Percentiles rank a stretch among this genome's conserved stretches.
Evolutionary conservation across 2,113 vertebrate genomes (phyloP).

Genomic region (Festucalex cinctus): DNA sequence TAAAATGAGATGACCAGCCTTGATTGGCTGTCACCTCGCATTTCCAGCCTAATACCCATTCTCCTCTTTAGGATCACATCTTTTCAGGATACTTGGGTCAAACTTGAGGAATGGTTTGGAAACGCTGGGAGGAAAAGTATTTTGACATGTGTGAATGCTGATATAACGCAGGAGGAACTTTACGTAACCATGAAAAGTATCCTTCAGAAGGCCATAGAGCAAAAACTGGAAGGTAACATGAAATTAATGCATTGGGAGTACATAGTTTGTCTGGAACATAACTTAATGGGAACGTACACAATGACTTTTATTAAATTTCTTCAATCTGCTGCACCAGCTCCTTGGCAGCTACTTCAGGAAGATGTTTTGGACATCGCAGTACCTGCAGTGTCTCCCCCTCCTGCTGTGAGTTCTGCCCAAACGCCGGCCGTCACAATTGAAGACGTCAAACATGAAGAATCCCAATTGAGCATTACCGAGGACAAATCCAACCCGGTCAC

Average conservation of each 20-base stretch:
- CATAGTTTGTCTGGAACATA: neutral
- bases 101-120: conserved; percentile 84
- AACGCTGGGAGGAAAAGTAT: conserved; percentile 65
- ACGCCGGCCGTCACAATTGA: neutral
- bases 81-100: conserved; percentile 83
- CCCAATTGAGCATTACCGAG: neutral
- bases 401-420: neutral
- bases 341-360: neutral
- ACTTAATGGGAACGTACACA: neutral
- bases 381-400: neutral
- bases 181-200: conserved; percentile 73
- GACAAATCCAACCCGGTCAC: conserved; percentile 27
- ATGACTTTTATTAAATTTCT: neutral
- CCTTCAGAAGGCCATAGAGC: conserved; percentile 60
- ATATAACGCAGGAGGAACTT: conserved; percentile 69
- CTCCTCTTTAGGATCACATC: conserved; percentile 70
- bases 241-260: neutral
- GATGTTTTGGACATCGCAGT: conserved; percentile 10
- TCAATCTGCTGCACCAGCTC: conserved; percentile 10
- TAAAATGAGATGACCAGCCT: neutral
- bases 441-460: neutral
- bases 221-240: conserved; percentile 70
- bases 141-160: conserved; percentile 80
- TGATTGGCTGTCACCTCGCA: neutral
- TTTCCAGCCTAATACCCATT: neutral